Evolutionary conservation across 2,888 invertebrate genomes (phyloP), one percentile per base, ranked within the genome.

Genomic region (Hypena proboscidalis): DNA sequence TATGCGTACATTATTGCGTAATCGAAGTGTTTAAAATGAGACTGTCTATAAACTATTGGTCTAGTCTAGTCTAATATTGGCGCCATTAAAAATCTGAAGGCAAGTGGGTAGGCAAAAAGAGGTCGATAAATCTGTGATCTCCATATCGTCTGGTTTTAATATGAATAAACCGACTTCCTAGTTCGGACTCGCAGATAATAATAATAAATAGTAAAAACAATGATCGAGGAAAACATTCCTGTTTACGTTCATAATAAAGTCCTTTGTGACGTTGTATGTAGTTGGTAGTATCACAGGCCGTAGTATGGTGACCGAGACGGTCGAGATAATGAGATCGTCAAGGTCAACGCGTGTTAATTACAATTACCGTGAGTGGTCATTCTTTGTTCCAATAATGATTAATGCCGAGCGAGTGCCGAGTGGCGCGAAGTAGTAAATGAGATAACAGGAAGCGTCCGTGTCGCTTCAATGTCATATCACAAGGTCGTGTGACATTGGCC

Each of bases 301-400:
- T 51, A 67, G 61, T 69, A 76, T 82, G 67, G 66, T 71, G 73
- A 67, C 66, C 71, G 71, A 68, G 77, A 81, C 77, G 79, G 76
- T 77, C 77, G 80, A 76, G 78, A 78, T 76, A 75, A 75, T 73
- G 67, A 66, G 61, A 53, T 42, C 62, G 50, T 54, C 75, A 74
- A 75, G 77, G 78, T 63, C 76, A 74, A 78, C 80, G 82, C 85
- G 88, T 85, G 86, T 83, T 90, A 88, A 90, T 90, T 89, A 85
- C 83, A 83, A 89, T 87, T 88, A 85, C 87, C 84, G 85, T 83
- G 86, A 89, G 89, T 90, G 90, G 88, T 87, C 89, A 89, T 85
- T 90, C 90, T 90, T 90, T 90, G 90, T 90, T 90, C 82, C 85
- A 86, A 84, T 88, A 88, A 81, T 87, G 87, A 90, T 86, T 83